These are phyloP conservation scores for Samia ricini DNA, from an alignment of 1,140 invertebrate genomes.

Conservation along the genomic window DNA sequence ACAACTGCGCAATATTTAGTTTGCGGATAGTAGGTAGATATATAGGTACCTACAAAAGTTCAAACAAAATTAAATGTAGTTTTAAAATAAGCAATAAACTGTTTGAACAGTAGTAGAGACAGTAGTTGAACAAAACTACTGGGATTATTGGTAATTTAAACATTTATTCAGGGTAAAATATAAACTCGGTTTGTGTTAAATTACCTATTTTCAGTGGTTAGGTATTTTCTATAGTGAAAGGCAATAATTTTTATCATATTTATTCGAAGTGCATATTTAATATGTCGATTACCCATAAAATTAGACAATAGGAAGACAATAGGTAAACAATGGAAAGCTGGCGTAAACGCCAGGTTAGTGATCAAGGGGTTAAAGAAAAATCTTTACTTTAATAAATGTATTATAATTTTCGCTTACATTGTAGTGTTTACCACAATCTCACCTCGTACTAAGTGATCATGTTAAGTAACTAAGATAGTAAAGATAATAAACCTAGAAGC, in stretches of 20 bases:
- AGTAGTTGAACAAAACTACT: slow-evolving; percentile 13
- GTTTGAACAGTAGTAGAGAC: slow-evolving; percentile 17
- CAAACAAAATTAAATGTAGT: slow-evolving; percentile 21
- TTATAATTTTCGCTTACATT: no score
- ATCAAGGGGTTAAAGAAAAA: no score
- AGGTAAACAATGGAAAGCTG: no score
- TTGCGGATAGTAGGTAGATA: not conserved
- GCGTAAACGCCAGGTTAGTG: no score
- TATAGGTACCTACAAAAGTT: not conserved
- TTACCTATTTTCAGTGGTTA: slow-evolving; percentile 15
- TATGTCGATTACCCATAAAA: no score
- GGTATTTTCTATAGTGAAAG: not conserved
- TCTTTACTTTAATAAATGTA: no score
- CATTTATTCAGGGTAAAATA: slow-evolving; percentile 19
- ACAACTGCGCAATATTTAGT: slow-evolving; percentile 22
- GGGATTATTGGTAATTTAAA: slow-evolving; percentile 23
- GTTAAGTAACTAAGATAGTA: no score
- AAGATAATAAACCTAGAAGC: no score
- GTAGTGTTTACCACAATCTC: no score
- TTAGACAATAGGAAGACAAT: no score
- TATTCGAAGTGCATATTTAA: not conserved
- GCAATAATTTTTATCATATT: not conserved
- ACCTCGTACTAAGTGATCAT: no score
- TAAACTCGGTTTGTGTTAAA: slow-evolving; percentile 16
- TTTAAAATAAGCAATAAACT: slow-evolving; percentile 25